Base-by-base conservation (phyloP, 2,113 vertebrate genomes). In the Lamprotornis superbus region DNA sequence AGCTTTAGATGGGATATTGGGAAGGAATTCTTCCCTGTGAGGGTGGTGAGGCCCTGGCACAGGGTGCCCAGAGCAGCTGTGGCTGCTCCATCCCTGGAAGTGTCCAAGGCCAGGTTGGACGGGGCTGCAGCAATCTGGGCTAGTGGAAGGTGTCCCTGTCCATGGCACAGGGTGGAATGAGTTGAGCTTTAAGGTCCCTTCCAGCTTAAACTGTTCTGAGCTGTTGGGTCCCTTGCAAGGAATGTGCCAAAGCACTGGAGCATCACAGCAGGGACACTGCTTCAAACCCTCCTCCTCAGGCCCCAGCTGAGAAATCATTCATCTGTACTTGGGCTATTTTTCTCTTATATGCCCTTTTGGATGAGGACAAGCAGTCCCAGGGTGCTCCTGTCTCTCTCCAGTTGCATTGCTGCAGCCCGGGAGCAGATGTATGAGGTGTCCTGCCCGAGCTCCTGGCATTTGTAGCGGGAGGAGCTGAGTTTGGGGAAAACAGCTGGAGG, bases 101-200 rank as follows among this genome's bases (percentile, higher is more conserved):
- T 57, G 70, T 24, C 24, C 60, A 25, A 40, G 50, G 42, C 50
- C 20, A 25, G 10, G 11, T 1, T 67, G 35, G 42, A 40, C 0
- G 0, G 60, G 52, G 30, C 35, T 85, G 65, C 42, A 56, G 42
- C 15, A 40, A 0, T 24, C 30, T 56, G 52, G 11, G 5, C 0
- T 7, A 24, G 30, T 57, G 35, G 30, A 75, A 75, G 2, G 23
- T 75, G 60, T 56, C 30, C 2, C 50, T 75, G 42, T 40, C 40
- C 30, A 11, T n/a, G 60, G 52, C 15, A 65, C 24, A 5, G 7
- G 3, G 23, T 64, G 59, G 13, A 11, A 35, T 13, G 13, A 16
- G 60, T 35, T 75, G 31, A 25, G 23, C 52, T 76, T 50, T 42
- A 67, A 35, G 16, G 31, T 50, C 13, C 5, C 25, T 35, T 76